Base-by-base conservation (phyloP, 2,113 vertebrate genomes). In the Arenaria interpres region DNA sequence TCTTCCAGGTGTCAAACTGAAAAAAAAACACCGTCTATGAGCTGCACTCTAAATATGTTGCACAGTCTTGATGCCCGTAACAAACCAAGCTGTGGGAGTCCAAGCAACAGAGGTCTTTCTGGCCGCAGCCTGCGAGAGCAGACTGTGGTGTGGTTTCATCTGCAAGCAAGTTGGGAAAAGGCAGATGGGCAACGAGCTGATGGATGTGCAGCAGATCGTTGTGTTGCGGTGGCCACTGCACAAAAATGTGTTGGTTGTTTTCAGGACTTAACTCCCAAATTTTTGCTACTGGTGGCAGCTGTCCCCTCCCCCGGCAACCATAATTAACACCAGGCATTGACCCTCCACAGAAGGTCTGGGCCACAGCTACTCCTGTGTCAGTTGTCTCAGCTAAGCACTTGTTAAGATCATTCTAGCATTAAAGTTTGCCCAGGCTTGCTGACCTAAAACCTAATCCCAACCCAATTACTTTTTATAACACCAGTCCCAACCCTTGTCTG, bases 361-460 rank as follows among this genome's bases (percentile, higher is more conserved):
- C 50, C 46, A 84, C 76, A 84, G 64, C 68, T 81, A 69, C n/a
- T 93, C 84, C 59, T 37, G 33, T 86, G 59, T 69, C 80, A 84
- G 59, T 41, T 71, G 68, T 77, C 73, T 81, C 64, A 57, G 45
- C 25, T 77, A 87, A 95, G 50, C 41, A 27, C 77, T 91, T 83
- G 57, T 69, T 94, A 93, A 81, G 43, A 91, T 89, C 84, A 69
- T 85, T 92, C 91, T 88, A 90, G 76, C 88, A 88, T 83, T 90
- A 76, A 96, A 68, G 83, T 95, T 92, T 85, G 59, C 67, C 39
- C 39, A 78, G 64, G 23, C 77, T 87, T 87, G 37, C 89, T 94
- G 91, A 91, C 73, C 69, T 93, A 95, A 97, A 95, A 81, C 68
- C 41, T 94, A 93, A 97, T 89, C 87, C 73, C 87, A 87, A 80